phyloP scores from a whole-genome alignment of 2,888 invertebrate genomes.

The Dusona sp. region DNA sequence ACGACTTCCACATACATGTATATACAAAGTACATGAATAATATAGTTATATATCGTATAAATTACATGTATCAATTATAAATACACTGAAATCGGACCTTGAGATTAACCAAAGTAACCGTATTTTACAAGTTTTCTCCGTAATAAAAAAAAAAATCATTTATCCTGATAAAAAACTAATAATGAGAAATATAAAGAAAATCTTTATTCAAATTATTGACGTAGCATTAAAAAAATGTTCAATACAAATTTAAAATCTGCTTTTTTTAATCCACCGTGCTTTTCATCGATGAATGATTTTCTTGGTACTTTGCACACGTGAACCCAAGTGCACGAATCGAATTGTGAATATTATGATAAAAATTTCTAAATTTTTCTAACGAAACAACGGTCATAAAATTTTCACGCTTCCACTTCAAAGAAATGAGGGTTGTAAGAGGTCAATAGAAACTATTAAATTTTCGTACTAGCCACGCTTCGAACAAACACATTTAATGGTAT shows the following conservation, averaged over 20 bases:
- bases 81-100: conserved; percentile 9
- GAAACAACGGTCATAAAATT: background rate
- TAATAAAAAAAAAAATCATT: background rate
- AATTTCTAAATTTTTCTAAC: background rate
- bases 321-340: background rate
- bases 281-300: background rate
- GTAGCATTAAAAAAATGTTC: too few species aligned
- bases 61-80: conserved; percentile 33
- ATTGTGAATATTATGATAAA: background rate
- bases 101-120: background rate
- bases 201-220: too few species aligned
- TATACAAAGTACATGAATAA: conserved; percentile 17
- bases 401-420: background rate
- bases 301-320: background rate
- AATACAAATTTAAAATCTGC: too few species aligned
- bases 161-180: background rate
- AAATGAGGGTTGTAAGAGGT: background rate
- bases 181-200: background rate
- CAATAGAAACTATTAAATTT: background rate
- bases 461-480: background rate
- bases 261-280: too few species aligned
- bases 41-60: background rate
- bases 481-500: background rate
- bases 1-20: conserved; percentile 22
- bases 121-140: background rate